Evolutionary conservation across 2,113 vertebrate genomes (phyloP), one percentile per base, ranked within the genome.

Genomic region (Scophthalmus maximus): DNA sequence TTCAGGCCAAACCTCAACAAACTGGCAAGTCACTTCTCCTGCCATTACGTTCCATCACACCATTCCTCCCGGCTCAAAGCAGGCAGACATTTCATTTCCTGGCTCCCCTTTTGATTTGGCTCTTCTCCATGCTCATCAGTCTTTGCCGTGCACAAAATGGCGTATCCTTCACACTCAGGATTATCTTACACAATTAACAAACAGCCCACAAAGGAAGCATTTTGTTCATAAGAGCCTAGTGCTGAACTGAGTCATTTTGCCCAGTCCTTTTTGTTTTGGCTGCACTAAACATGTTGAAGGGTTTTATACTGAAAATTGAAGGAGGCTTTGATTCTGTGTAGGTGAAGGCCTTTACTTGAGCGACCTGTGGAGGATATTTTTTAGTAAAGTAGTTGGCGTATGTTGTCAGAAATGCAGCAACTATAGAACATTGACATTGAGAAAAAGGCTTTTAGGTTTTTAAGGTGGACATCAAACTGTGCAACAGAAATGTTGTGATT

Each of bases 91-190:
- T 88, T 87, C 38, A 70, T 88, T 84, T 90, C 65, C 66, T 82
- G 72, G 78, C 79, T 64, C 65, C 64, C 32, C 56, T 65, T 87
- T 73, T 49, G 53, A 72, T 79, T 81, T 93, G 88, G 83, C 87
- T 76, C 38, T 18, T 81, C 50, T 88, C 86, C 86, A 84, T 12
- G 17, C 74, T 68, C 50, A 72, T 84, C 78, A 86, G 68, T 92
- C 82, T 89, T 86, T 36, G 73, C 75, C 65, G 69, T 68, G 78
- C 87, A 86, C 71, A 86, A 93, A 89, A 90, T 87, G 83, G 79
- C 62, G 64, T 81, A 61, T 82, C 85, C 81, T 76, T 81, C 85
- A 73, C 78, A 71, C 46, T 81, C 66, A 52, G 64, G 81, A 87
- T 92, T 83, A 88, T 85, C 44, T 77, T 58, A 26, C 9, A 47